Evolutionary conservation across 2,888 invertebrate genomes (phyloP).

Genomic region (Leucoptera coffeella): DNA sequence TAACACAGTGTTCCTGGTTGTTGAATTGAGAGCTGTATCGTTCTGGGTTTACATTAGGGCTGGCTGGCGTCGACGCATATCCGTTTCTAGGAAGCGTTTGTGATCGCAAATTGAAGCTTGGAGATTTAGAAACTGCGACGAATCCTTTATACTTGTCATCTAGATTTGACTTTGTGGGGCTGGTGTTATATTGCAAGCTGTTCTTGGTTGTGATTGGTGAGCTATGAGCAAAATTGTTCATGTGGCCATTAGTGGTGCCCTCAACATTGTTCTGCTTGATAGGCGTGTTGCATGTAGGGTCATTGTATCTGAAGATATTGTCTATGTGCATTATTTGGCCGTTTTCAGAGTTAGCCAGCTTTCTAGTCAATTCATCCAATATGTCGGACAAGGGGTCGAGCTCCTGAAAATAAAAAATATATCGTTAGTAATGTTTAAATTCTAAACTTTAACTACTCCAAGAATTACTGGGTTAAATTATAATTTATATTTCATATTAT

Average conservation of each 20-base stretch:
- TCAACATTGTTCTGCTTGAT: conserved; percentile 18
- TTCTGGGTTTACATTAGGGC: conserved; percentile 37
- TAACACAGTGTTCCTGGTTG: conserved; percentile 46
- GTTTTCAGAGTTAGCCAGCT: conserved; percentile 43
- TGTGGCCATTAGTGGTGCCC: conserved; percentile 18
- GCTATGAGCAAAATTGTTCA: conserved; percentile 39
- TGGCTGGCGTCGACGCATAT: conserved; percentile 33
- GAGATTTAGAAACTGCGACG: conserved; percentile 32
- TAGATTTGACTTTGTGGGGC: conserved; percentile 35
- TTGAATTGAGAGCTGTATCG: conserved; percentile 48
- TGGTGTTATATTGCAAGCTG: conserved; percentile 47
- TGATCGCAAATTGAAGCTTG: conserved; percentile 51
- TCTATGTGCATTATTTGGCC: conserved; percentile 33
- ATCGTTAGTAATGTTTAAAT: too few relatives aligned
- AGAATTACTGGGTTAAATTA: too few relatives aligned
- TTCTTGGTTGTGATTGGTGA: conserved; percentile 52
- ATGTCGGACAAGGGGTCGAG: conserved; percentile 63
- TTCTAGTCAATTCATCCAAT: conserved; percentile 62
- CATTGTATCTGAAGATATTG: conserved; percentile 64
- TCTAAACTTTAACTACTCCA: too few relatives aligned
- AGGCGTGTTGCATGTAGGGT: conserved; percentile 51
- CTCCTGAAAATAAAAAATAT: conserved; percentile 21
- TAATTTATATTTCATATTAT: too few relatives aligned
- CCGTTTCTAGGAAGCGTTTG: conserved; percentile 70
- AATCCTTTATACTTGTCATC: conserved; percentile 40